These are phyloP conservation scores for Hemitrygon akajei DNA, from an alignment of 2,797 vertebrate species.

Conservation along the genomic window DNA sequence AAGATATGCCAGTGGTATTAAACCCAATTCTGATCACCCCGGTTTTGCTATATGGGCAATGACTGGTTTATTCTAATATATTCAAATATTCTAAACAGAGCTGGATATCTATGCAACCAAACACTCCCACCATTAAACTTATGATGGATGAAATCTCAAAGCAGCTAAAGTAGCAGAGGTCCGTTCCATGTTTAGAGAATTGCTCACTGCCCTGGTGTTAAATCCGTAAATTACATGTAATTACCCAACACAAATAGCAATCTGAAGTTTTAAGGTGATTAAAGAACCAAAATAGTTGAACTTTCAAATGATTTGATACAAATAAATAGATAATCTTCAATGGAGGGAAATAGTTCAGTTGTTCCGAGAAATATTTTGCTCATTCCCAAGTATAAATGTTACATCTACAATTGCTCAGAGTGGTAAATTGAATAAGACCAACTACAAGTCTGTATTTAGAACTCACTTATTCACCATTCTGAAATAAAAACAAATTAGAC, in stretches of 20 bases:
- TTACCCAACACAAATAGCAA: neutral
- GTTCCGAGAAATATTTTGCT: too few species aligned
- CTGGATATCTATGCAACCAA: neutral
- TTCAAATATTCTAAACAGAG: too few species aligned
- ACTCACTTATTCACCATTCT: neutral
- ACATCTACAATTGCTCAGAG: neutral
- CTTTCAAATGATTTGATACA: neutral
- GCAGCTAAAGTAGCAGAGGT: neutral
- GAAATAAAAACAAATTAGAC: neutral
- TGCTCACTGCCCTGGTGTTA: neutral
- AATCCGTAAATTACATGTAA: neutral
- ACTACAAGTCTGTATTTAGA: neutral
- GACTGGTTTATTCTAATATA: too few species aligned
- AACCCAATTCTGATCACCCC: too few species aligned
- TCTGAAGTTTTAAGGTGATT: neutral
- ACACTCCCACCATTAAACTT: neutral
- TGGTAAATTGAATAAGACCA: neutral
- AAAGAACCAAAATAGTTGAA: neutral
- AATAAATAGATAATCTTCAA: neutral
- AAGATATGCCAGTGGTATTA: too few species aligned
- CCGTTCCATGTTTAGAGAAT: neutral
- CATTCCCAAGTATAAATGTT: too few species aligned
- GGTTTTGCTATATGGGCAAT: neutral
- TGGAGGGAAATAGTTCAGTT: neutral
- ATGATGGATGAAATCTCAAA: too few species aligned